Evolutionary conservation across 2,888 invertebrate species (phyloP), one percentile per base, ranked within the genome.

Genomic region (Pediacus dermestoides): DNA sequence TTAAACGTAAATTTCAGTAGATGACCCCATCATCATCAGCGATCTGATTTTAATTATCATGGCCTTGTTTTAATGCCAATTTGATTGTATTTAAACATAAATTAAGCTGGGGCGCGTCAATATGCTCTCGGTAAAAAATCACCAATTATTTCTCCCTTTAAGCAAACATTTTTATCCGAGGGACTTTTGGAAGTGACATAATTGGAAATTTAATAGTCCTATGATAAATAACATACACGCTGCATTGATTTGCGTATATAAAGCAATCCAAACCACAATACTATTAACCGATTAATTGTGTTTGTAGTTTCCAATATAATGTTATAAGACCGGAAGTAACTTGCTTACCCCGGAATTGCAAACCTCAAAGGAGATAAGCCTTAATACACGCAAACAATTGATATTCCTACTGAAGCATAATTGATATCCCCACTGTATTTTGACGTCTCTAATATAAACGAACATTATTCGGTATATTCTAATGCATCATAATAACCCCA

Each of bases 301-400:
- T 28, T 28, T 3, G 28, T 28, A 28, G 14, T 9, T 13, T 28
- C 12, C n/a, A 28, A 23, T n/a, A 23, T 23, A 23, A 10, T 4
- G 10, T 23, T 4, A 23, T 23, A 23, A 23, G 23, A 23, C 23
- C 28, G 28, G 28, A 28, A 28, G 28, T 28, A 6, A 25, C 4
- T 4, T 28, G 28, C 28, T 28, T 28, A 14, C 14, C 14, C 10
- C 28, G 7, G 14, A 28, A 13, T 28, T 11, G 28, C 8, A 3
- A 28, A 28, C 28, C 28, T 13, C 28, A 28, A 18, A 18, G 21
- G 21, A 18, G 21, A 28, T 7, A 12, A n/a, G 28, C 13, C 14
- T 28, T 13, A n/a, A 18, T 7, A 18, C 21, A n/a, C n/a, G n/a
- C n/a, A 6, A n/a, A 18, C 6, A 18, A 18, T 18, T 18, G n/a